Percentiles rank a stretch among this genome's conserved stretches.
phyloP scores from a whole-genome alignment of 35 echinoderm and acorn worm genomes.

The Amphiura filiformis region DNA sequence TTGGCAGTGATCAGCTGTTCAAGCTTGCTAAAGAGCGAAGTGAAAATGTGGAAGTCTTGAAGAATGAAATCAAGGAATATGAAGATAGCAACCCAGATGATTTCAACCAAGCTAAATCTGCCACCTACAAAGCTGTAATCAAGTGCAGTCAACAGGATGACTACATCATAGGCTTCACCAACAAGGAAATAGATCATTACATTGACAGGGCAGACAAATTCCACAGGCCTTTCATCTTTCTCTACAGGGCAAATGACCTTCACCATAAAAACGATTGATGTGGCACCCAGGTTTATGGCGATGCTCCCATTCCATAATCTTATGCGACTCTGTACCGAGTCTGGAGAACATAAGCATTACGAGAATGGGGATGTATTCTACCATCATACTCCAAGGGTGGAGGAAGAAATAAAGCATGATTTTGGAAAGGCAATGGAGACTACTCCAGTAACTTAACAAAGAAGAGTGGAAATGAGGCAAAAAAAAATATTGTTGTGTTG shows the following conservation, averaged over 20 bases:
- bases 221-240: background rate
- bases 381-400: slow-evolving; percentile 40
- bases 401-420: slow-evolving; percentile 20
- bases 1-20: no score
- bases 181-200: slow-evolving; percentile 5
- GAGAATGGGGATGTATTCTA: slow-evolving; percentile 6
- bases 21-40: no score
- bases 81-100: background rate
- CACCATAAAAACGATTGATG: slow-evolving; percentile 47
- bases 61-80: no score
- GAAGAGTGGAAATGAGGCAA: no score
- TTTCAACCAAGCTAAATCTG: background rate
- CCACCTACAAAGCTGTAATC: background rate
- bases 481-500: no score
- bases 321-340: slow-evolving; percentile 44
- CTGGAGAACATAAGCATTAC: slow-evolving; percentile 24
- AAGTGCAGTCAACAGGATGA: background rate
- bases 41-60: no score
- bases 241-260: slow-evolving; percentile 20
- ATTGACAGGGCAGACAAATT: slow-evolving; percentile 22
- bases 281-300: slow-evolving; percentile 20
- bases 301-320: slow-evolving; percentile 29
- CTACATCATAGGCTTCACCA: slow-evolving; percentile 20
- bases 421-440: slow-evolving; percentile 29
- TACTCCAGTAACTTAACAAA: slow-evolving; percentile 23